phyloP scores from a whole-genome alignment of 1,140 invertebrate genomes.

The Schlechtendalia chinensis region DNA sequence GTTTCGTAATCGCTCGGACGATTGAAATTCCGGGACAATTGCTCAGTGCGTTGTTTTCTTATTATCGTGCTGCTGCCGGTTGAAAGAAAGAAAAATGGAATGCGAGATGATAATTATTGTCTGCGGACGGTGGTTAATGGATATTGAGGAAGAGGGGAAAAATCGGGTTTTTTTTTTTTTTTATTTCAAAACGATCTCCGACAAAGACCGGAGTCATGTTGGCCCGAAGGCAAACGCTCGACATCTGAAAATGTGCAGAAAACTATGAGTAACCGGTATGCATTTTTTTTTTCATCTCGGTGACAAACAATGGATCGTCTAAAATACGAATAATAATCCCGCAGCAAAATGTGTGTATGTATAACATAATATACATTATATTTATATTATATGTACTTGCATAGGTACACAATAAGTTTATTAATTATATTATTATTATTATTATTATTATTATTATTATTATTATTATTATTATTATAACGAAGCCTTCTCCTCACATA shows the following conservation, averaged over 20 bases:
- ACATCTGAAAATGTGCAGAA: constrained; percentile 49
- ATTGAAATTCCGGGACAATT: constrained; percentile 45
- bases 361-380: not conserved
- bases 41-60: constrained; percentile 18
- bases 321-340: constrained; percentile 43
- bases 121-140: constrained; percentile 41
- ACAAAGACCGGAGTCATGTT: constrained; percentile 35
- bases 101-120: constrained; percentile 49
- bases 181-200: constrained; percentile 37
- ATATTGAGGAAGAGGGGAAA: not conserved
- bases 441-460: constrained; percentile 18
- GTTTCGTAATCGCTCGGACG: constrained; percentile 29
- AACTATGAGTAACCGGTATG: constrained; percentile 39
- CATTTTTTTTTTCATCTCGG: constrained; percentile 22
- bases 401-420: too few species aligned
- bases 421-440: constrained; percentile 16
- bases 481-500: not conserved
- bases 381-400: not conserved
- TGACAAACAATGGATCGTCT: constrained; percentile 20
- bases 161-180: constrained; percentile 45
- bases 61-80: constrained; percentile 29
- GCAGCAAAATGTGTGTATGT: not conserved
- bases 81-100: constrained; percentile 46
- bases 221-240: constrained; percentile 28
- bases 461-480: constrained; percentile 29